Conservation (phyloP, 2,888 invertebrate genomes). For the Formica aserva region DNA sequence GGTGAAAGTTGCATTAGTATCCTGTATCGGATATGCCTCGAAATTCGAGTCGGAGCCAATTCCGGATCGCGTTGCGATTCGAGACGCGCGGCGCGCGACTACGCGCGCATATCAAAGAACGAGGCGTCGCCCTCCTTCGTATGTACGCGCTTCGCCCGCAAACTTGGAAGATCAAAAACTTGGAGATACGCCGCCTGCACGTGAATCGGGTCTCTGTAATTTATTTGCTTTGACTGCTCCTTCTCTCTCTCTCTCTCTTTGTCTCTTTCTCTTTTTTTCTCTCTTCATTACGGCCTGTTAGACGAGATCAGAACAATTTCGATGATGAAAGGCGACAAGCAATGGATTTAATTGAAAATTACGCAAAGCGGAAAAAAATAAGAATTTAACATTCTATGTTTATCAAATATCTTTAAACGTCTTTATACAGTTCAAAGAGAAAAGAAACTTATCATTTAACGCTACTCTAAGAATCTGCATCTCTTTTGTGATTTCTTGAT, state of each 20-base stretch:
- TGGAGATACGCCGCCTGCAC: constrained; percentile 32
- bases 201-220: constrained; percentile 14
- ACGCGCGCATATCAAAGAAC: constrained; percentile 38
- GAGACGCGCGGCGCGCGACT: constrained; percentile 31
- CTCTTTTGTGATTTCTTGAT: background rate
- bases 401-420: constrained; percentile 1
- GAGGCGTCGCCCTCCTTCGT: constrained; percentile 21
- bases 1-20: constrained; percentile 37
- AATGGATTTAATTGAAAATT: constrained; percentile 22
- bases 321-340: background rate
- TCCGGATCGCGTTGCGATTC: constrained; percentile 45
- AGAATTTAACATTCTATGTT: background rate
- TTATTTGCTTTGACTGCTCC: constrained; percentile 6
- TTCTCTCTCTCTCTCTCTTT: background rate
- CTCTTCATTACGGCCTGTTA: constrained; percentile 21
- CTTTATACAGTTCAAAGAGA: background rate
- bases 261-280: background rate
- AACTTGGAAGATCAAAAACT: constrained; percentile 50
- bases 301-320: background rate
- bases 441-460: background rate
- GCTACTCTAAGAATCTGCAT: background rate
- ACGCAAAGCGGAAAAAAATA: background rate
- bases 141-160: constrained; percentile 34
- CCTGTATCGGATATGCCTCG: constrained; percentile 38
- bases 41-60: constrained; percentile 42